Base-by-base conservation (phyloP, 2,113 vertebrate genomes). In the Centrocercus urophasianus region DNA sequence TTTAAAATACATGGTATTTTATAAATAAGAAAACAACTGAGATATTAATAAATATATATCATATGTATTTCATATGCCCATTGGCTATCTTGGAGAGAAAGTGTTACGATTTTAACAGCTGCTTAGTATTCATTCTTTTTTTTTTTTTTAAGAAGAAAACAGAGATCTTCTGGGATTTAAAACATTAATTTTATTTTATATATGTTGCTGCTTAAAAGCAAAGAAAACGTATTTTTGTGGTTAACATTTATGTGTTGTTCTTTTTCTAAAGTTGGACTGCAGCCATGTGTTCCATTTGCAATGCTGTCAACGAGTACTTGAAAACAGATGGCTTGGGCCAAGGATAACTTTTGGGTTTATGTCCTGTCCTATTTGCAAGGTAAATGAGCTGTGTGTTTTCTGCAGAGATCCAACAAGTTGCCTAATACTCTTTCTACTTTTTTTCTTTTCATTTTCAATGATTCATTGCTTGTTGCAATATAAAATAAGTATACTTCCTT, bases 341-440 rank as follows among this genome's bases (percentile, higher is more conserved):
- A 98, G 99, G 87, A 99, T 99, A 97, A 99, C 99, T 6, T 99
- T 99, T 52, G 99, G 99, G 22, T 99, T 99, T 96, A 99, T 99
- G 99, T 98, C 98, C 83, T 99, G 99, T 98, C 99, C 99, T 43
- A 99, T 99, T 94, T 99, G 99, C 97, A 99, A 99, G 99, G 99
- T 99, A 96, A 96, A 89, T 60, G 56, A 80, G 20, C 50, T 54
- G 6, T 17, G 2, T 85, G 25, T 47, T 93, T 70, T 48, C 87
- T 93, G 40, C 36, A 16, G 36, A 21, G 50, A 54, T 76, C 45
- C 83, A 72, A 64, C 22, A 74, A 40, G 25, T 75, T 50, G 36
- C 40, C 57, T 61, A 42, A 65, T 52, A 18, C 4, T n/a, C 19
- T 21, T 3, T 38, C 34, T 27, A 43, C 10, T 10, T 14, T 34